Conservation (phyloP, 1,140 invertebrate genomes). For the Sitobion miscanthi region DNA sequence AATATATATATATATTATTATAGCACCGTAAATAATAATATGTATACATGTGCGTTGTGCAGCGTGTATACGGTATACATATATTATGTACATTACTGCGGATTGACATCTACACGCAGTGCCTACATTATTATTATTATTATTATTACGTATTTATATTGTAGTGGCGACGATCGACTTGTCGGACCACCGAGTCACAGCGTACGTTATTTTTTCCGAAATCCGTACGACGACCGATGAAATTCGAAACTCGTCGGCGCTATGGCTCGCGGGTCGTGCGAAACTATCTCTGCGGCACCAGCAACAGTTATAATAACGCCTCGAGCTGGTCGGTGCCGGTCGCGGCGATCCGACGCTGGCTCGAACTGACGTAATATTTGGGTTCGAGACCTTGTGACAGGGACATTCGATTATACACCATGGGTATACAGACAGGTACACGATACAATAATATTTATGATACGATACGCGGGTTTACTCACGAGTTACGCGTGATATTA, state of each 20-base stretch:
- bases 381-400: neutral
- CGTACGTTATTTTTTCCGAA: neutral
- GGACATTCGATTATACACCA: neutral
- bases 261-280: neutral
- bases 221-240: neutral
- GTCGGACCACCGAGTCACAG: neutral
- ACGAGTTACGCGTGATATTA: too few species aligned
- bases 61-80: neutral
- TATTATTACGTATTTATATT: neutral
- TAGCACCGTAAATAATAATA: neutral
- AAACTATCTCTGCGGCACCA: neutral
- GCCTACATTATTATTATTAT: neutral
- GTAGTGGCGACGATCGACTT: neutral
- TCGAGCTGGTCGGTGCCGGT: neutral
- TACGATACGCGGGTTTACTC: neutral
- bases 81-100: neutral
- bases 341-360: neutral
- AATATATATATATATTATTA: neutral
- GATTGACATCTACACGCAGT: neutral
- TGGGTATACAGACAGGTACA: neutral
- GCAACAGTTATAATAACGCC: neutral
- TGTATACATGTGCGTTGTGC: neutral
- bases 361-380: conserved; percentile 4
- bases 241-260: conserved; percentile 10
- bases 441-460: neutral